A percentile compares a stretch with the other conserved stretches of the same genome.
These are phyloP conservation scores for Symphodus melops DNA, from an alignment of 2,113 vertebrate genomes.

Conservation along the genomic window DNA sequence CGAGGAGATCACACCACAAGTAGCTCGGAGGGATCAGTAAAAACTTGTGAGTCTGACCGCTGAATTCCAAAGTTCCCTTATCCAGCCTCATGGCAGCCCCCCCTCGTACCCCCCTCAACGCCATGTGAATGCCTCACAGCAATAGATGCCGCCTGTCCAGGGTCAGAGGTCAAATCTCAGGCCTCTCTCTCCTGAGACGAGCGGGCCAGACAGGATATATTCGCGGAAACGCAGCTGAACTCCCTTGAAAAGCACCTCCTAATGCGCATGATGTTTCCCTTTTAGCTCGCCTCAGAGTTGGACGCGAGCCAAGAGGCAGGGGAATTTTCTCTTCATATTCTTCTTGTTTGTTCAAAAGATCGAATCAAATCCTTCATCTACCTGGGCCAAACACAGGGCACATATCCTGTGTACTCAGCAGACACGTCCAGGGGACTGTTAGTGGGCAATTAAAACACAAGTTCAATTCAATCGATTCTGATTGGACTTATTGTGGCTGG, in stretches of 20 bases:
- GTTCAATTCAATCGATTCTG: no score
- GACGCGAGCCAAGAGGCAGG: conserved; percentile 47
- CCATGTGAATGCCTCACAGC: conserved; percentile 81
- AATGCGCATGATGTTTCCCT: conserved; percentile 61
- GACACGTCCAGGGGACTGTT: conserved; percentile 2
- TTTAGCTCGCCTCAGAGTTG: conserved; percentile 58
- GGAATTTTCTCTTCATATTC: conserved; percentile 71
- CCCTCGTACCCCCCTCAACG: conserved; percentile 49
- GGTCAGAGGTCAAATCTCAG: conserved; percentile 78
- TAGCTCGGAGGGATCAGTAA: conserved; percentile 75
- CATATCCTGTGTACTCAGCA: conserved; percentile 12
- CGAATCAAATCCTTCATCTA: conserved; percentile 47
- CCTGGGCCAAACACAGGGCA: conserved; percentile 46
- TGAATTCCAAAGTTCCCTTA: conserved; percentile 74
- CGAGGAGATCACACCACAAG: conserved; percentile 71
- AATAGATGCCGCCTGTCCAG: conserved; percentile 66
- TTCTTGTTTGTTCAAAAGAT: conserved; percentile 69
- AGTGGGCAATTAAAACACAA: conserved; percentile 24
- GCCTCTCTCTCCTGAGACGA: conserved; percentile 76
- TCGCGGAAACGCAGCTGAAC: conserved; percentile 72
- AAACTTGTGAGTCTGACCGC: conserved; percentile 77
- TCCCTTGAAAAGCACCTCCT: conserved; percentile 61
- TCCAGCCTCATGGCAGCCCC: conserved; percentile 59
- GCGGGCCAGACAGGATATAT: conserved; percentile 78
- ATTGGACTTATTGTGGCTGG: no score